phyloP scores from a whole-genome alignment of 2,797 vertebrate genomes.

The Enteromius mattozi region DNA sequence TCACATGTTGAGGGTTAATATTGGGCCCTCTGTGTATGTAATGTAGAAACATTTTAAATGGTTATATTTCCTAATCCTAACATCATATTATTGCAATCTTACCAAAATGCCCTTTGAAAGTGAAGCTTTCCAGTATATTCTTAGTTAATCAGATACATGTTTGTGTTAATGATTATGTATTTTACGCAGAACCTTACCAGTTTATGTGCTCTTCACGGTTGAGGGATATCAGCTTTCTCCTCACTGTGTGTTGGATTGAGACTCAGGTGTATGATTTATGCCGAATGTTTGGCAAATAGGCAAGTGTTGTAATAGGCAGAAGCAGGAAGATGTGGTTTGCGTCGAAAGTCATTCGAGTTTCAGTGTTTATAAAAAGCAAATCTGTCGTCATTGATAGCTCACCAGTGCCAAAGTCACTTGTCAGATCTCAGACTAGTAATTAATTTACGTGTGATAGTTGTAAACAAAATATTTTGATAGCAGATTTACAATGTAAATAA shows the following conservation, averaged over 20 bases:
- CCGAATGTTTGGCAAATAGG: neutral
- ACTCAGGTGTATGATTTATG: neutral
- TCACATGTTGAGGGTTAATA: neutral
- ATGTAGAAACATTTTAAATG: neutral
- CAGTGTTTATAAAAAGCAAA: neutral
- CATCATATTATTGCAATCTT: neutral
- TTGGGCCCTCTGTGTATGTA: neutral
- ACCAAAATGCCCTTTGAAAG: neutral
- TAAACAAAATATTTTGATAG: neutral
- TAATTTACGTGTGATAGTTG: neutral
- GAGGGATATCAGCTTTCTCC: neutral
- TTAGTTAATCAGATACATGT: neutral
- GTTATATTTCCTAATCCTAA: neutral
- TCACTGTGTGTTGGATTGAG: neutral
- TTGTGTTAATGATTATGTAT: slow-evolving; percentile 1
- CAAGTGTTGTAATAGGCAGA: neutral
- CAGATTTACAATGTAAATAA: neutral
- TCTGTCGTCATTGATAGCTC: neutral
- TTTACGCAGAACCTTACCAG: neutral
- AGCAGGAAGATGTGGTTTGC: neutral
- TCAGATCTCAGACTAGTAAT: neutral
- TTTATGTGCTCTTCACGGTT: neutral
- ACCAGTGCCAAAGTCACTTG: neutral
- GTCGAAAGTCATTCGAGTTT: neutral
- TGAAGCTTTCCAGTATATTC: neutral